A percentile compares a stretch with the other conserved stretches of the same genome.
Conservation (phyloP, 2,797 vertebrate species). For the Varecia variegata region DNA sequence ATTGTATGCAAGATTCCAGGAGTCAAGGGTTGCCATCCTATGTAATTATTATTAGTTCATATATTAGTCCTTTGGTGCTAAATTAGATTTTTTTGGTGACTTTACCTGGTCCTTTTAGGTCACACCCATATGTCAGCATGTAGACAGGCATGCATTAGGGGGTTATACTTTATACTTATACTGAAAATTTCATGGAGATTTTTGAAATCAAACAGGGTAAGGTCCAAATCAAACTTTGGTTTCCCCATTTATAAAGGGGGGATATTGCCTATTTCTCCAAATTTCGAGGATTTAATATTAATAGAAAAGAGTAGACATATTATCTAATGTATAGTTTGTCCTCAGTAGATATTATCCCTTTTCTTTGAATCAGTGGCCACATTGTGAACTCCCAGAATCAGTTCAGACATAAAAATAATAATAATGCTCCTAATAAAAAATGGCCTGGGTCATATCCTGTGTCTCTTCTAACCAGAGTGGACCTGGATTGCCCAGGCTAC, state of each 20-base stretch:
- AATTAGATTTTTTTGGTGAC: not conserved
- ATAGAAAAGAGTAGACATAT: not conserved
- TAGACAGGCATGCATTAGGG: not conserved
- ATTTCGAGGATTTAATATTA: not conserved
- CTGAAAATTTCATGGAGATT: not conserved
- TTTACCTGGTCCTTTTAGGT: not conserved
- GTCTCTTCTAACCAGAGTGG: not conserved
- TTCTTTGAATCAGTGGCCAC: not conserved
- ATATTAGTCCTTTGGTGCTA: not conserved
- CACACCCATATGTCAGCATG: not conserved
- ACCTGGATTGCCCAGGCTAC: not conserved
- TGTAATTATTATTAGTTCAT: not conserved
- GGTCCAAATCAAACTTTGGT: not conserved
- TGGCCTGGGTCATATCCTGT: not conserved
- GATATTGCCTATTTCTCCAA: not conserved
- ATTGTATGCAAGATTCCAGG: not conserved
- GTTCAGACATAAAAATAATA: not conserved
- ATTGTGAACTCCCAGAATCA: not conserved
- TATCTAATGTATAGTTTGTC: not conserved
- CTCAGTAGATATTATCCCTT: not conserved
- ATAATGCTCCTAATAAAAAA: not conserved
- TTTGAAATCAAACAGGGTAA: not conserved
- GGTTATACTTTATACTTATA: not conserved
- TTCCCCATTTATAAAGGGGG: not conserved
- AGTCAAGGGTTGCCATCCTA: not conserved